Evolutionary conservation across 2,888 invertebrate species (phyloP), one percentile per base, ranked within the genome.

Genomic region (Barypeithes pellucidus): DNA sequence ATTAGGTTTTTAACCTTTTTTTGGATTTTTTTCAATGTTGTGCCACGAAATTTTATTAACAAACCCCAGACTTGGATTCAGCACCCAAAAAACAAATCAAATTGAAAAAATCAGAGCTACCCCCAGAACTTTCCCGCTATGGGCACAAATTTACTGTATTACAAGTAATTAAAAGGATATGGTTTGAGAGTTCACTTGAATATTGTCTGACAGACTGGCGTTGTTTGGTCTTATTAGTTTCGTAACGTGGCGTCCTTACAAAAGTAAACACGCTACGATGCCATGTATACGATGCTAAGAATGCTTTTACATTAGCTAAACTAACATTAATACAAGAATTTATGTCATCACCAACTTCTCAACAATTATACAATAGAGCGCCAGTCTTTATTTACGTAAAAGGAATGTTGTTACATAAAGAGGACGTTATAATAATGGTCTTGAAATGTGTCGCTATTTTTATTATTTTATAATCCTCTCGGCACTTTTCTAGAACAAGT

Each of bases 221-320:
- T 24, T 52, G 52, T 52, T 24, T 24, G 52, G 22, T 52, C 24
- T 24, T 52, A 52, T 52, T 52, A 52, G 22, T 52, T 24, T 52
- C 14, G 52, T 52, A 52, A 52, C 52, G n/a, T 52, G 52, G n/a
- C n/a, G 0, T 52, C 11, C 24, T 24, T 52, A 52, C 24, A 52
- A 52, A 52, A 52, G 22, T 24, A 52, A 52, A 52, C 52, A 52
- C 52, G 52, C 18, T 47, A 16, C 18, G 22, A 47, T 22, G 47
- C 11, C 18, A 8, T 22, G 47, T 47, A 29, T 29, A 47, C 47
- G 22, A 47, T 47, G 47, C 20, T 47, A 22, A 47, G 18, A 47
- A 47, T 22, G 47, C 12, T 18, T 12, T 52, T 52, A 52, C 24
- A 52, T 52, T 52, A 52, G 52, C 24, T 24, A n/a, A 24, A 52